Evolutionary conservation across 1,140 invertebrate species (phyloP).

Genomic region (Intoshia linei): DNA sequence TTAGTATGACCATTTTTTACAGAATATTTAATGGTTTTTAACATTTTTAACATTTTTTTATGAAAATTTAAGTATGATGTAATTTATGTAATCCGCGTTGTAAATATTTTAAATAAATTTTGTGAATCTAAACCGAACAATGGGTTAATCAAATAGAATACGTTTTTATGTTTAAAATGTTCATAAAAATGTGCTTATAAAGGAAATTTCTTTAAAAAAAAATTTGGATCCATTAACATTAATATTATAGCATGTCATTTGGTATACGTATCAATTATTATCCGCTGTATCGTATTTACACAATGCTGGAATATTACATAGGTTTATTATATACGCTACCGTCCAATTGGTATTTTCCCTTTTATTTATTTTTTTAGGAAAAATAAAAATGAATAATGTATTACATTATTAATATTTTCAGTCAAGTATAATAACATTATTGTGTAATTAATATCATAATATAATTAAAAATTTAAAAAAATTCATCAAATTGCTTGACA

Average conservation of each 20-base stretch:
- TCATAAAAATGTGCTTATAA: not conserved
- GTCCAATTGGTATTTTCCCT: too few relatives aligned
- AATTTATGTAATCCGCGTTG: too few relatives aligned
- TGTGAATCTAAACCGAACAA: too few relatives aligned
- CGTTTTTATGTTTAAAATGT: not conserved
- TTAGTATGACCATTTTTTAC: too few relatives aligned
- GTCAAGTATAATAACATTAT: too few relatives aligned
- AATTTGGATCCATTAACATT: not conserved
- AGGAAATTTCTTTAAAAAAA: not conserved
- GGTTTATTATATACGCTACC: too few relatives aligned
- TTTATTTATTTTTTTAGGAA: not conserved
- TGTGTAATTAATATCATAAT: not conserved
- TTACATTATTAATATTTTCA: not conserved
- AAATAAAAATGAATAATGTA: not conserved
- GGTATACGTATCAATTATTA: slow-evolving; percentile 18
- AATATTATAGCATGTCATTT: slow-evolving; percentile 12
- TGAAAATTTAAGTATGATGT: too few relatives aligned
- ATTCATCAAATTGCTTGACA: not conserved
- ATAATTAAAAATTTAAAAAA: not conserved
- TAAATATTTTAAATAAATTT: too few relatives aligned
- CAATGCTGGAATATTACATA: slow-evolving; percentile 18
- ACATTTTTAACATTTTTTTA: too few relatives aligned
- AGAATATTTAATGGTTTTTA: too few relatives aligned
- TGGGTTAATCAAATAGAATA: not conserved
- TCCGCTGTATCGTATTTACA: slow-evolving; percentile 20